Base-by-base conservation (phyloP, 2,113 vertebrate species). In the Nyctereutes procyonoides region DNA sequence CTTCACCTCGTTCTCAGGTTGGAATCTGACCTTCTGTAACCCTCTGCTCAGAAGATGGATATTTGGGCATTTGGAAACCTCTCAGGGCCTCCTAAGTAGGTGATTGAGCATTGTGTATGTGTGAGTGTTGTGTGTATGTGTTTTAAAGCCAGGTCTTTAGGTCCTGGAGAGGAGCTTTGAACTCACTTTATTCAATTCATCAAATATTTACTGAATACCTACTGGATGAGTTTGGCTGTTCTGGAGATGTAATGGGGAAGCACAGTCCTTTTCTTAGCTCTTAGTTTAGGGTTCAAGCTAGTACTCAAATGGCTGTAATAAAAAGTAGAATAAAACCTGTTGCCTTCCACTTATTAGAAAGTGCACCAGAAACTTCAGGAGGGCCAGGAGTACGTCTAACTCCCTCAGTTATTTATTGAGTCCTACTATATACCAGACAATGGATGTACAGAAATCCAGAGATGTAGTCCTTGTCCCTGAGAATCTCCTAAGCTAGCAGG, bases 111-210 rank as follows among this genome's bases (percentile, higher is more conserved):
- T 0, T 60, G 20, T 67, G 71, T 63, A 35, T 65, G 76, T 73
- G 77, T n/a, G 77, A 24, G 55, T 38, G 86, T 48, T 7, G 11
- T 12, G 67, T 19, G 85, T 53, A 30, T 60, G 30, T 69, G 30
- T 51, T 14, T 85, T 38, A n/a, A 83, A 94, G 55, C 24, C 22
- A 82, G 55, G 35, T 71, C 63, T 94, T 82, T 32, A 53, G 12
- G 43, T 43, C 43, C 43, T 55, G 67, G 76, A 26, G 22, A 84
- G 74, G 60, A 88, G 55, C 93, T 96, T 95, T 97, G 90, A 96
- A 93, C 88, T 97, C 56, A 67, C 90, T 93, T 92, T 73, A 87
- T 97, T 93, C 93, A 90, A 15, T 73, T 97, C 95, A 90, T 96
- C 90, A 97, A 77, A 90, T 96, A 97, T 93, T 97, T 97, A 84